Conservation (phyloP, 2,888 invertebrate genomes). For the Byasa hedistus region DNA sequence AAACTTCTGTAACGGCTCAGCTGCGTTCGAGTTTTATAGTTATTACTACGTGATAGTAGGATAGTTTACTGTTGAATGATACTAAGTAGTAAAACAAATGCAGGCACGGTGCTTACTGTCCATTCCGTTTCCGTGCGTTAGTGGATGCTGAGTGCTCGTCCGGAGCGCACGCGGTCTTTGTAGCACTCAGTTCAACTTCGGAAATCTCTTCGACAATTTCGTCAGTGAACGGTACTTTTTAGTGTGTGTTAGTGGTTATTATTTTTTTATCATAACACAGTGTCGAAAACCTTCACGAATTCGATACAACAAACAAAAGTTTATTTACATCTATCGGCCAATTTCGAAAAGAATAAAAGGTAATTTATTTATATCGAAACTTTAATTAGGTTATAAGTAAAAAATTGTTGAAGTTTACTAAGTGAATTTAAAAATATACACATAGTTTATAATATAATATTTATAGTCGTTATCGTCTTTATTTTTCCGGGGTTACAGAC, state of each 20-base stretch:
- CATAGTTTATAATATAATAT: no score
- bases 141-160: constrained; percentile 52
- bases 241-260: constrained; percentile 27
- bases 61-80: constrained; percentile 6
- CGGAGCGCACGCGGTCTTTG: constrained; percentile 41
- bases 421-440: no score
- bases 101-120: constrained; percentile 37
- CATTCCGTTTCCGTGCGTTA: constrained; percentile 42
- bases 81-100: constrained; percentile 35
- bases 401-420: no score
- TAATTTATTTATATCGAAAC: constrained; percentile 7
- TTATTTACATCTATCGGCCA: background rate
- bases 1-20: background rate
- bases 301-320: constrained; percentile 18
- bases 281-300: constrained; percentile 18
- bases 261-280: constrained; percentile 16
- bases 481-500: no score
- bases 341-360: constrained; percentile 4
- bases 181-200: constrained; percentile 20
- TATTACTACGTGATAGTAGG: constrained; percentile 10
- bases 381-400: no score
- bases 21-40: background rate
- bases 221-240: constrained; percentile 32
- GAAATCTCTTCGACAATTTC: constrained; percentile 21
- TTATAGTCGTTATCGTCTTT: no score